A percentile compares a stretch with the other conserved stretches of the same genome.
Evolutionary conservation across 2,113 vertebrate species (phyloP).

Genomic region (Carlito syrichta): DNA sequence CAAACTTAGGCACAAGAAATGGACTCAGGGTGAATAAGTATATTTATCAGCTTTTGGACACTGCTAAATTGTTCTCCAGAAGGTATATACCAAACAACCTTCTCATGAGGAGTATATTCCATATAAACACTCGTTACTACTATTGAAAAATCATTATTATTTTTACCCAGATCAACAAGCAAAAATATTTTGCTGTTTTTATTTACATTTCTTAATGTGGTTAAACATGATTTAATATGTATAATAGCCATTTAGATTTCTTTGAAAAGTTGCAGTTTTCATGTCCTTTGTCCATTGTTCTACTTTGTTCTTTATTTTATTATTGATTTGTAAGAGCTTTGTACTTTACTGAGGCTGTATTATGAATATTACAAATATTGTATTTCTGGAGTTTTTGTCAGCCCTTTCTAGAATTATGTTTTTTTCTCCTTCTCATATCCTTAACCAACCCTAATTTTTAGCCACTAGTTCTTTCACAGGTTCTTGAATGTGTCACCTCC

Average conservation of each 20-base stretch:
- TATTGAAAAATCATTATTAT: constrained; percentile 7
- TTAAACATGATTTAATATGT: background rate
- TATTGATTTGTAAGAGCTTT: background rate
- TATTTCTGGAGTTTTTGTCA: background rate
- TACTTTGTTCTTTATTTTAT: background rate
- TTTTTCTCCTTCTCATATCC: background rate
- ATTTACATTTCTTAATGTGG: background rate
- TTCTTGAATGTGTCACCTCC: background rate
- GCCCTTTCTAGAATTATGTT: background rate
- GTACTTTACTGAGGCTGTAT: background rate
- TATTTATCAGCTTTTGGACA: background rate
- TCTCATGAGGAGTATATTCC: background rate
- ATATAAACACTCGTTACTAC: background rate
- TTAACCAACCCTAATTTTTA: background rate
- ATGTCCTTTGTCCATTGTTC: background rate
- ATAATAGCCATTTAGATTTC: background rate
- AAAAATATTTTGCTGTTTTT: background rate
- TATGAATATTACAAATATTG: background rate
- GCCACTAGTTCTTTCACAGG: background rate
- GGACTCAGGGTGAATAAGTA: background rate
- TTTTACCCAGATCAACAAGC: constrained; percentile 22
- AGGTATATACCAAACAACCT: background rate
- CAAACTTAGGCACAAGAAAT: background rate
- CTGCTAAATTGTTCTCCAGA: background rate
- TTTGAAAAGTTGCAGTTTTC: background rate